These are phyloP conservation scores for Herminia tarsipennalis DNA, from an alignment of 2,888 invertebrate genomes.

Conservation along the genomic window DNA sequence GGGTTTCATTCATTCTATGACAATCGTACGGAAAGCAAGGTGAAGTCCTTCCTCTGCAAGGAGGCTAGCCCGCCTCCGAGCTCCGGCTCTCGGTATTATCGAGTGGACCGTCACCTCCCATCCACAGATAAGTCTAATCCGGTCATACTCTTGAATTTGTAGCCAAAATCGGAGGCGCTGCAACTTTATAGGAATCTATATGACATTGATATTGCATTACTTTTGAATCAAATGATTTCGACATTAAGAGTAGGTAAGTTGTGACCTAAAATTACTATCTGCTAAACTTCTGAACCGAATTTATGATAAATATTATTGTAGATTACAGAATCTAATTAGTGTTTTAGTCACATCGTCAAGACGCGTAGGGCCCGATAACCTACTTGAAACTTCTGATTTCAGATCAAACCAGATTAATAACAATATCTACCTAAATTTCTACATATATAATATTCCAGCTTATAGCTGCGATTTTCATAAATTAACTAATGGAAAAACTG, in stretches of 20 bases:
- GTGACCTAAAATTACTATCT: background rate
- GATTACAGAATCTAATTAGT: background rate
- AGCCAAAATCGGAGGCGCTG: conserved; percentile 9
- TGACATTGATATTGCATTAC: too few species aligned
- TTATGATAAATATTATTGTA: background rate
- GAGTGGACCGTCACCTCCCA: conserved; percentile 56
- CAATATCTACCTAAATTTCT: background rate
- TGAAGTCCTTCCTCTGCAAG: conserved; percentile 57
- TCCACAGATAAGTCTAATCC: conserved; percentile 64
- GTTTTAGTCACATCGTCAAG: background rate
- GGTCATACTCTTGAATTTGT: conserved; percentile 37
- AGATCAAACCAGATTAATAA: conserved; percentile 7
- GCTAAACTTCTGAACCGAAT: background rate
- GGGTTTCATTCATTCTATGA: conserved; percentile 51
- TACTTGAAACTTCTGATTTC: conserved; percentile 35
- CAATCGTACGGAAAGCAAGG: conserved; percentile 48
- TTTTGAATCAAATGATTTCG: too few species aligned
- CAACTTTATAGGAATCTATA: background rate
- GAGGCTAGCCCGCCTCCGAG: conserved; percentile 63
- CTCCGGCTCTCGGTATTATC: conserved; percentile 44
- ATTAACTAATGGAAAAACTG: too few species aligned
- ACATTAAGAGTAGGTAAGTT: too few species aligned
- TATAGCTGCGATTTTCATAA: conserved; percentile 12
- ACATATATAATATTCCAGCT: conserved; percentile 5
- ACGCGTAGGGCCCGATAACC: conserved; percentile 36